Percentiles rank a stretch among this genome's conserved stretches.
These are phyloP conservation scores for Xenops minutus DNA, from an alignment of 2,797 vertebrate species.

Conservation along the genomic window DNA sequence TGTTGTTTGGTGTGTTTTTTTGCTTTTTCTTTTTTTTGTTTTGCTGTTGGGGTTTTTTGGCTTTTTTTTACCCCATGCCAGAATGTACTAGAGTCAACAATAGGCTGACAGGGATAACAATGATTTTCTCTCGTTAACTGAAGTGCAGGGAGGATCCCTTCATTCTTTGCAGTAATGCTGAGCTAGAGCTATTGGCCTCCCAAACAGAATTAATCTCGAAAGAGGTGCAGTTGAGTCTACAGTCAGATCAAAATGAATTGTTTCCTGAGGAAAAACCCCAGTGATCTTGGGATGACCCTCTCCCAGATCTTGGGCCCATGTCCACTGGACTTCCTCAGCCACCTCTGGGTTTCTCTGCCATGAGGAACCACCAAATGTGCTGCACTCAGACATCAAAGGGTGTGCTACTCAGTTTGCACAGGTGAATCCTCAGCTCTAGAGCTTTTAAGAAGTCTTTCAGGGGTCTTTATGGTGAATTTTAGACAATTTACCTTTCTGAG, in stretches of 20 bases:
- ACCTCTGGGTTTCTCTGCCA: neutral
- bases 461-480: neutral
- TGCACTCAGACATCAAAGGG: neutral
- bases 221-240: neutral
- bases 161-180: neutral
- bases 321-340: neutral
- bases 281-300: neutral
- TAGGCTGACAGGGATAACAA: neutral
- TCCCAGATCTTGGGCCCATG: neutral
- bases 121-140: neutral
- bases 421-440: neutral
- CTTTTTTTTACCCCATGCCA: neutral
- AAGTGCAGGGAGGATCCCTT: neutral
- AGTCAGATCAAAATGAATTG: neutral
- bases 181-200: neutral
- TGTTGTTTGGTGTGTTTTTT: too few species aligned
- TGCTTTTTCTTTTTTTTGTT: too few species aligned
- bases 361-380: rapidly evolving
- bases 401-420: neutral
- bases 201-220: neutral
- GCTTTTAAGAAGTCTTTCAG: neutral
- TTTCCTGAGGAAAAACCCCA: neutral
- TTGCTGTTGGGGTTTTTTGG: neutral
- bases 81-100: neutral
- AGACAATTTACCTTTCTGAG: neutral